These are phyloP conservation scores for Philaenus spumarius DNA, from an alignment of 1,140 invertebrate genomes.

Conservation along the genomic window DNA sequence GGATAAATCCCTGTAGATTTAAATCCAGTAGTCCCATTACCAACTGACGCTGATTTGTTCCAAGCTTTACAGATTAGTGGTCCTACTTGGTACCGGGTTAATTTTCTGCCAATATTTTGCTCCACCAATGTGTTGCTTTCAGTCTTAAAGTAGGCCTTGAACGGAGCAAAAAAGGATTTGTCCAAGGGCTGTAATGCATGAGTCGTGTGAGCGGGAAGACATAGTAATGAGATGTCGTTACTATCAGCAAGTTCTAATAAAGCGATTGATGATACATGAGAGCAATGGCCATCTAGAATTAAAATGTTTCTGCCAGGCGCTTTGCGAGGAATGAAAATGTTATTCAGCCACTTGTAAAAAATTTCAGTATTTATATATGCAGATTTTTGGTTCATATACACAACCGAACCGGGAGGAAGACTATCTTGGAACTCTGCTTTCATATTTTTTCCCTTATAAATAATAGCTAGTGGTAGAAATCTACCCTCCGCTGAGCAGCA, in stretches of 20 bases:
- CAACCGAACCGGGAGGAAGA: neutral
- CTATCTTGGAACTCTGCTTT: too few species aligned
- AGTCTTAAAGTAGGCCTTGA: too few species aligned
- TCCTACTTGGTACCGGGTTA: too few species aligned
- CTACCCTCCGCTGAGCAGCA: too few species aligned
- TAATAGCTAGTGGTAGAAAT: too few species aligned
- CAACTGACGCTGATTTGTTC: too few species aligned
- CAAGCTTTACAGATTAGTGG: constrained; percentile 19
- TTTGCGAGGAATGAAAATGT: constrained; percentile 19
- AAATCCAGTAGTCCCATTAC: constrained; percentile 26
- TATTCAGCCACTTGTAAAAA: neutral
- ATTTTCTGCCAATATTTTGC: too few species aligned
- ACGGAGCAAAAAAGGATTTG: constrained; percentile 33
- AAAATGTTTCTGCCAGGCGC: too few species aligned
- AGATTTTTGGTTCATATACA: constrained; percentile 5
- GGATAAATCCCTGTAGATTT: constrained; percentile 26
- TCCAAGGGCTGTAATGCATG: constrained; percentile 38
- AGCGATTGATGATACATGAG: constrained; percentile 30
- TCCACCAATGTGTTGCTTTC: constrained; percentile 18
- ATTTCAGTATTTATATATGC: neutral
- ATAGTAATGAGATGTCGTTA: constrained; percentile 37
- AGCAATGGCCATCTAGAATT: constrained; percentile 39
- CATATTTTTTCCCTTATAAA: too few species aligned
- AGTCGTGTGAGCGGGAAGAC: constrained; percentile 38
- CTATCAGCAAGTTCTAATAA: constrained; percentile 30